phyloP scores from a whole-genome alignment of 2,888 invertebrate genomes.

The Tyria jacobaeae region DNA sequence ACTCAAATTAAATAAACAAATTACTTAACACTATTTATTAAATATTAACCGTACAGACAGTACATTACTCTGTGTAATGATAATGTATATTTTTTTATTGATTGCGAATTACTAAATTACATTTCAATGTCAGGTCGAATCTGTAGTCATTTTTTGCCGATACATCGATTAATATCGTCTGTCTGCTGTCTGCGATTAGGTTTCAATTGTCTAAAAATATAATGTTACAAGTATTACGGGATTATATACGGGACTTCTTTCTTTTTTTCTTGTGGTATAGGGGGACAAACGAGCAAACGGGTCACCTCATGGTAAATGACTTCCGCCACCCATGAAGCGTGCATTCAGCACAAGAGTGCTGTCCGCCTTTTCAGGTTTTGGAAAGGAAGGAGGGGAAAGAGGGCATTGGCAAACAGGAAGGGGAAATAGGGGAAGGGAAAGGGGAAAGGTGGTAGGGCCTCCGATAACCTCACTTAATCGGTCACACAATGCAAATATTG shows the following conservation, averaged over 20 bases:
- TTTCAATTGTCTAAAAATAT: slow-evolving; percentile 30
- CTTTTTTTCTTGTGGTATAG: too few relatives aligned
- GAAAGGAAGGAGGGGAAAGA: too few relatives aligned
- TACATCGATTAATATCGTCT: slow-evolving; percentile 31
- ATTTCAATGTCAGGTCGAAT: slow-evolving; percentile 38
- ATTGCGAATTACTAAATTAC: slow-evolving; percentile 19
- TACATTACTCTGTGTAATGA: slow-evolving; percentile 35
- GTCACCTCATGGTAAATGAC: too few relatives aligned
- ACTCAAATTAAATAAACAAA: neutral
- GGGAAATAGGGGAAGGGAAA: too few relatives aligned
- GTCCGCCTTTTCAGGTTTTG: too few relatives aligned
- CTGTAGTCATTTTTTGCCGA: slow-evolving; percentile 34
- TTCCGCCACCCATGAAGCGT: too few relatives aligned
- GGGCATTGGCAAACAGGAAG: too few relatives aligned
- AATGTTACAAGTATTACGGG: slow-evolving; percentile 52
- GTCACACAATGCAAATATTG: too few relatives aligned
- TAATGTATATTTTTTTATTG: slow-evolving; percentile 20
- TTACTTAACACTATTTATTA: neutral
- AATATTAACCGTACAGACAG: neutral
- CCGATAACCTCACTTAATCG: too few relatives aligned
- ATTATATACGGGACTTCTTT: slow-evolving; percentile 53
- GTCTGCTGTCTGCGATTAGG: neutral
- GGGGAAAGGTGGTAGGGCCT: too few relatives aligned
- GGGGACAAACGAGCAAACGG: too few relatives aligned
- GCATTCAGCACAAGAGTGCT: too few relatives aligned